Evolutionary conservation across 1,140 invertebrate genomes (phyloP).

Genomic region (Piezodorus guildinii): DNA sequence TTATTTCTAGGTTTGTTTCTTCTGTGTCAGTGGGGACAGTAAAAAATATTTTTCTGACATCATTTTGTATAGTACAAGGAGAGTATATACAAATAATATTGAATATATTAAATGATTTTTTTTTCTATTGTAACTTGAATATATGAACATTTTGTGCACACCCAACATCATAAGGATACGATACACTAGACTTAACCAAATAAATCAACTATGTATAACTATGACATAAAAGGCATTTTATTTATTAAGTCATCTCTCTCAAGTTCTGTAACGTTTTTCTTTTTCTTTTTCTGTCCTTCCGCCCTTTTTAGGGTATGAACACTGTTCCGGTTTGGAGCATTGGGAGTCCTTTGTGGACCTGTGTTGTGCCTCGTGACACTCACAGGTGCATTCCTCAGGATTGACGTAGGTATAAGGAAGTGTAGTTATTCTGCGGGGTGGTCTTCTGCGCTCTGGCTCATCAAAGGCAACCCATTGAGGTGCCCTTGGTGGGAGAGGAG

Average conservation of each 20-base stretch:
- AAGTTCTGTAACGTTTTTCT: conserved; percentile 21
- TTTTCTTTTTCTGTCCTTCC: conserved; percentile 22
- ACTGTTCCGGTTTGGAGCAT: conserved; percentile 12
- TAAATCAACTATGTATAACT: conserved; percentile 11
- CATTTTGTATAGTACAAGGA: too few relatives aligned
- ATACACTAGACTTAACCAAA: too few relatives aligned
- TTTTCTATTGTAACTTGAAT: too few relatives aligned
- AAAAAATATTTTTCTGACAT: too few relatives aligned
- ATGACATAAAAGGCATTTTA: conserved; percentile 12
- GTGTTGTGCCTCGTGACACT: conserved; percentile 52
- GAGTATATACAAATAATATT: too few relatives aligned
- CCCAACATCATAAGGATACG: too few relatives aligned
- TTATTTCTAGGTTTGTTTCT: too few relatives aligned
- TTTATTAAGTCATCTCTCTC: background rate
- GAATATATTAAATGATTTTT: too few relatives aligned
- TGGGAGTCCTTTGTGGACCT: conserved; percentile 14
- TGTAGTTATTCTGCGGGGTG: conserved; percentile 66
- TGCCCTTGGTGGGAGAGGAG: conserved; percentile 39
- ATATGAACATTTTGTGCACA: too few relatives aligned
- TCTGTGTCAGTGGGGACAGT: too few relatives aligned
- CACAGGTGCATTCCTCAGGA: conserved; percentile 70
- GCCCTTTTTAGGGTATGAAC: conserved; percentile 16
- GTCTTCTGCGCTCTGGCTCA: conserved; percentile 64
- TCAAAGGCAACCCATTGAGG: conserved; percentile 74
- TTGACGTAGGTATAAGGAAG: conserved; percentile 70